phyloP scores from a whole-genome alignment of 2,113 vertebrate species.

The Ia io region DNA sequence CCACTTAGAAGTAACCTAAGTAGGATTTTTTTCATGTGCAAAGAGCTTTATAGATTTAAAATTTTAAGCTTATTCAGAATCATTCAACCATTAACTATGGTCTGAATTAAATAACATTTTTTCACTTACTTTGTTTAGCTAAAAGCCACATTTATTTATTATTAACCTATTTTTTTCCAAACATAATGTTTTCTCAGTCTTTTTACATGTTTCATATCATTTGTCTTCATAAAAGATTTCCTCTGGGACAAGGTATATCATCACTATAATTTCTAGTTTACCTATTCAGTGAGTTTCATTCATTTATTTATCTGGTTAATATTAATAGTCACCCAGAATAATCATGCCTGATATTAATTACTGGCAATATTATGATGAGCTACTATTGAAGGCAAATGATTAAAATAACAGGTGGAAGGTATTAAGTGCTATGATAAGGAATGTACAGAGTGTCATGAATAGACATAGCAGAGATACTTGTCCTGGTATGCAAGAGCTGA shows the following conservation, averaged over 20 bases:
- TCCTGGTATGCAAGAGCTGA: not conserved
- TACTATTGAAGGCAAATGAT: not conserved
- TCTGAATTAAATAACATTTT: not conserved
- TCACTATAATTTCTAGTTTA: not conserved
- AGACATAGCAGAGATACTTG: not conserved
- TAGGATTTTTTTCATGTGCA: not conserved
- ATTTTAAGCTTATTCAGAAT: not conserved
- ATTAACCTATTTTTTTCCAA: not conserved
- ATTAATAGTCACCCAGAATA: not conserved
- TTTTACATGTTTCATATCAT: not conserved
- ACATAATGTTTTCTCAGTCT: not conserved
- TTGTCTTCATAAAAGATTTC: not conserved
- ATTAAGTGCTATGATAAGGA: not conserved
- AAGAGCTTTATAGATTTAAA: not conserved
- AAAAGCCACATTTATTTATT: not conserved
- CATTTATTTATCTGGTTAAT: not conserved
- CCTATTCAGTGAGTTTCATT: not conserved
- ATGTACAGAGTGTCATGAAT: not conserved
- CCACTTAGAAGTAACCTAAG: not conserved
- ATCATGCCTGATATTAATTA: not conserved
- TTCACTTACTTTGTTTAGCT: not conserved
- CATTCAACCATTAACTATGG: not conserved
- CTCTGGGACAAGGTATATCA: accelerated
- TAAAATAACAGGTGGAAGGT: not conserved
- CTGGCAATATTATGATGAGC: not conserved